Evolutionary conservation across 2,113 vertebrate species (phyloP).

Genomic region (Gracilinanus agilis): DNA sequence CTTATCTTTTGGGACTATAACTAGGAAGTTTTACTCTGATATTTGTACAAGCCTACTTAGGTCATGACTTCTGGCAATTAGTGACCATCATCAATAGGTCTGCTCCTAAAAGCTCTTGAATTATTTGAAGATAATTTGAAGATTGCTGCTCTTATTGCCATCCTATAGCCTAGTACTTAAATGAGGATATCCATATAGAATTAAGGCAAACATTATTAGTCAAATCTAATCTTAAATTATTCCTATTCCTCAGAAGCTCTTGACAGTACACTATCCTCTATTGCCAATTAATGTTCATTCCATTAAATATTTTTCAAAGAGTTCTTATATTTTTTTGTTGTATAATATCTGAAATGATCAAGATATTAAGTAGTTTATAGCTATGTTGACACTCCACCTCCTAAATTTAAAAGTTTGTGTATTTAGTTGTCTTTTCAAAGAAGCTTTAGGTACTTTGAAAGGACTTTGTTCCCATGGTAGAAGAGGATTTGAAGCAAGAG

Average conservation of each 20-base stretch:
- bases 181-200: neutral
- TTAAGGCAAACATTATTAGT: neutral
- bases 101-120: neutral
- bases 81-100: neutral
- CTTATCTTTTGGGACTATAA: neutral
- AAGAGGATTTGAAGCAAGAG: too few relatives aligned
- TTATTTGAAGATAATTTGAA: neutral
- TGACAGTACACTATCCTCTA: neutral
- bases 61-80: neutral
- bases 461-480: neutral
- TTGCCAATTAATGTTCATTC: neutral
- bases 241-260: neutral
- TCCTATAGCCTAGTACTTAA: neutral
- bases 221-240: neutral
- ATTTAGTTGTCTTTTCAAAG: neutral
- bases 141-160: neutral
- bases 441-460: neutral
- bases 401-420: neutral
- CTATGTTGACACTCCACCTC: neutral
- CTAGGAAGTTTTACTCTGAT: neutral
- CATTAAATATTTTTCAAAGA: neutral
- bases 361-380: neutral
- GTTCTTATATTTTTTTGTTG: neutral
- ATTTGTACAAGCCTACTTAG: neutral
- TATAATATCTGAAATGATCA: neutral